Conservation (phyloP, 2,113 vertebrate species). For the Prinia subflava region DNA sequence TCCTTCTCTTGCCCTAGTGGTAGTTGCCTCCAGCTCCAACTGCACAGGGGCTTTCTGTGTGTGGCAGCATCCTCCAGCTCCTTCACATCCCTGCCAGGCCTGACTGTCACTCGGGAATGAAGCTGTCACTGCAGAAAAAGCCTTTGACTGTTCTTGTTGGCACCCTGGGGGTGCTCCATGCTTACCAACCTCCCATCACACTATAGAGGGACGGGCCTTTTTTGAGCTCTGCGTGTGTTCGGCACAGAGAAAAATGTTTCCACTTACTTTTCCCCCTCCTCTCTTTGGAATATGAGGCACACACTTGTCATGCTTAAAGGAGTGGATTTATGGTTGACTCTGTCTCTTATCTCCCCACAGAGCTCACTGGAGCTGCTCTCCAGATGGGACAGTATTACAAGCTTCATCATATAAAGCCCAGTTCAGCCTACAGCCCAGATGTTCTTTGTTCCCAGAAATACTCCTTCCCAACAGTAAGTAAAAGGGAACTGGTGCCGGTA, state of each 20-base stretch:
- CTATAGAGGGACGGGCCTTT: neutral
- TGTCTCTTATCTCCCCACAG: slow-evolving; percentile 63
- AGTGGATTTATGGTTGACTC: slow-evolving; percentile 66
- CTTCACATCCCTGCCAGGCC: accelerated
- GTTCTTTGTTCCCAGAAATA: slow-evolving; percentile 68
- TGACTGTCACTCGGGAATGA: neutral
- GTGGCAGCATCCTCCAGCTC: neutral
- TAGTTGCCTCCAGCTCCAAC: neutral
- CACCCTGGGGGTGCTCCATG: slow-evolving; percentile 14
- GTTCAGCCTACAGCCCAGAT: slow-evolving; percentile 56
- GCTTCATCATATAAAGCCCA: slow-evolving; percentile 51
- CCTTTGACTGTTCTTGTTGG: slow-evolving; percentile 5
- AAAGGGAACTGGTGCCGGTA: neutral
- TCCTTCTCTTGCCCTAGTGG: neutral
- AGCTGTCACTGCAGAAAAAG: slow-evolving; percentile 40
- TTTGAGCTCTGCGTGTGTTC: slow-evolving; percentile 55
- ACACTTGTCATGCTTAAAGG: slow-evolving; percentile 67
- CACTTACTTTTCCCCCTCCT: slow-evolving; percentile 63
- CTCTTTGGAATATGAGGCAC: slow-evolving; percentile 61
- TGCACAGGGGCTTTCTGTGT: neutral
- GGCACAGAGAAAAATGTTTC: slow-evolving; percentile 61
- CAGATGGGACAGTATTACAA: slow-evolving; percentile 66
- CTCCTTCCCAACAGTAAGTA: slow-evolving; percentile 36
- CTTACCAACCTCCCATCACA: slow-evolving; percentile 22
- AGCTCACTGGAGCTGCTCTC: slow-evolving; percentile 60